These are phyloP conservation scores for Steinernema feltiae DNA, from an alignment of 1,140 invertebrate species.

Conservation along the genomic window DNA sequence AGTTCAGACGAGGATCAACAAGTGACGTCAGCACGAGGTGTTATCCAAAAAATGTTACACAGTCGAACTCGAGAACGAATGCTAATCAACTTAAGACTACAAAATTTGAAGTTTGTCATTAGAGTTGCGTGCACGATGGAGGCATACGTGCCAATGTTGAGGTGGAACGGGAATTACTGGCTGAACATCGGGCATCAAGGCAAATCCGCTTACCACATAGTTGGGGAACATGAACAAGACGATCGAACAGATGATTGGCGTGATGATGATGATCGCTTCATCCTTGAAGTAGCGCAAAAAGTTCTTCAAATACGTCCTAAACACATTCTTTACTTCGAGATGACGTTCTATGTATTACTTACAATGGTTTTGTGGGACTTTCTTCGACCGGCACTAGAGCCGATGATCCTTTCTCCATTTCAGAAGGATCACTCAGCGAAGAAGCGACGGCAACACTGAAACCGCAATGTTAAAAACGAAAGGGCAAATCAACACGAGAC, in stretches of 20 bases:
- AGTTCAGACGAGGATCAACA: too few relatives aligned
- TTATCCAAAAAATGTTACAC: too few relatives aligned
- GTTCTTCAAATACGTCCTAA: not conserved
- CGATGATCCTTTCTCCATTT: constrained; percentile 2
- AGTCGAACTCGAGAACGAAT: too few relatives aligned
- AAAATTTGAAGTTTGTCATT: too few relatives aligned
- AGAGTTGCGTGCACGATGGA: too few relatives aligned
- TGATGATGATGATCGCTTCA: not conserved
- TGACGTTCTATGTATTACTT: not conserved
- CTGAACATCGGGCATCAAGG: not conserved
- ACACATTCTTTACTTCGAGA: too few relatives aligned
- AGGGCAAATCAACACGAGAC: not conserved
- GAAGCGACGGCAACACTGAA: not conserved
- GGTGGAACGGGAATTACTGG: too few relatives aligned
- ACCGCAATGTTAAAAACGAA: not conserved
- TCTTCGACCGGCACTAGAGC: not conserved
- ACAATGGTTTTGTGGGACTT: not conserved
- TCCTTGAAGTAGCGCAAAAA: not conserved
- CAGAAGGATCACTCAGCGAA: constrained; percentile 5
- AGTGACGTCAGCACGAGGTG: too few relatives aligned
- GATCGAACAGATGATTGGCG: not conserved
- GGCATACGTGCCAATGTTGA: too few relatives aligned
- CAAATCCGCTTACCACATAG: not conserved
- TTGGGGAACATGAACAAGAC: not conserved
- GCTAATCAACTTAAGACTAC: too few relatives aligned